These are phyloP conservation scores for Drosophila melanosoma DNA, from an alignment of 2,888 invertebrate species.

Conservation along the genomic window DNA sequence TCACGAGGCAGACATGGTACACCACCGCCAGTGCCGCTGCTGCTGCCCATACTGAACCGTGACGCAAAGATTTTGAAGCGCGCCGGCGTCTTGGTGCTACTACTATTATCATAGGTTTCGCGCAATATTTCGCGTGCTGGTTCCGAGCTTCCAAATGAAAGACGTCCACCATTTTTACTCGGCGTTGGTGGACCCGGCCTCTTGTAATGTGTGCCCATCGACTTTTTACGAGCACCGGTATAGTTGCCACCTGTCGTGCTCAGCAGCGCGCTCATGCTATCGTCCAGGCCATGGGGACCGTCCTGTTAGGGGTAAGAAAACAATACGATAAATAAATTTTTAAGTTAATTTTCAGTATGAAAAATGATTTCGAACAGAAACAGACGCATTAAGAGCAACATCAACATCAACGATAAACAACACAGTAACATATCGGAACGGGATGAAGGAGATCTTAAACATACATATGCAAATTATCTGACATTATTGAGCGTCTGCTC, in stretches of 20 bases:
- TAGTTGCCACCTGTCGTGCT: slow-evolving; percentile 67
- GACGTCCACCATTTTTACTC: slow-evolving; percentile 91
- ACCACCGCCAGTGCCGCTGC: slow-evolving; percentile 78
- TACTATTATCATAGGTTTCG: slow-evolving; percentile 85
- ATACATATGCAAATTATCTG: slow-evolving; percentile 6
- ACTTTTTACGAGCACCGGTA: slow-evolving; percentile 85
- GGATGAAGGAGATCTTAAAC: slow-evolving; percentile 1
- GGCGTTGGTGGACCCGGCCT: slow-evolving; percentile 95
- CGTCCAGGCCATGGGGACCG: slow-evolving; percentile 78
- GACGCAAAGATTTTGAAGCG: slow-evolving; percentile 88
- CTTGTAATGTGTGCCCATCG: slow-evolving; percentile 90
- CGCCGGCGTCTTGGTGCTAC: slow-evolving; percentile 88
- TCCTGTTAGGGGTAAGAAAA: slow-evolving; percentile 62
- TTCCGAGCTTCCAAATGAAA: slow-evolving; percentile 86
- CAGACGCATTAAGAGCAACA: slow-evolving; percentile 15
- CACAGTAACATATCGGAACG: slow-evolving; percentile 10
- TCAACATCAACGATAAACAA: slow-evolving; percentile 12
- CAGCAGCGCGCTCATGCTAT: slow-evolving; percentile 85
- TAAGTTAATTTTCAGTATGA: background rate
- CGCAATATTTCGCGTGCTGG: slow-evolving; percentile 87
- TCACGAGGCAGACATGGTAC: slow-evolving; percentile 53
- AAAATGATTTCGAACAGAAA: background rate
- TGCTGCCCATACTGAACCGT: slow-evolving; percentile 77
- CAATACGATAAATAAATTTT: background rate
- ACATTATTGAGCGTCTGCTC: background rate